Percentiles rank a stretch among this genome's conserved stretches.
Conservation (phyloP, 2,797 vertebrate species). For the Aldrovandia affinis region DNA sequence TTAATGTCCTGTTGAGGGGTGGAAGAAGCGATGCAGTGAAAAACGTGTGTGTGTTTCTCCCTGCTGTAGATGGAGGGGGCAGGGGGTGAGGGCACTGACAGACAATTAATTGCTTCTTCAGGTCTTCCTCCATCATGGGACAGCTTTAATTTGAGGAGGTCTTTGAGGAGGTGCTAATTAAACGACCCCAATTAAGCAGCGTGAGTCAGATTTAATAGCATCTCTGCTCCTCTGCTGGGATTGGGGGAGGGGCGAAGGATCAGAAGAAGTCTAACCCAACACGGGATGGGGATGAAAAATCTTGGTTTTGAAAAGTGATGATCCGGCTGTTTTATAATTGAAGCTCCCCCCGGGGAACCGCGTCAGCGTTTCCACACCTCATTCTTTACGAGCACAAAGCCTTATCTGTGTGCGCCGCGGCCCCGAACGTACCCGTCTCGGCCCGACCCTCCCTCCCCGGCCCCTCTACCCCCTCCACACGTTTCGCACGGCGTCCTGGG, state of each 20-base stretch:
- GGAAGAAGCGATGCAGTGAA: conserved; percentile 43
- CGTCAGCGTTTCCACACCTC: conserved; percentile 20
- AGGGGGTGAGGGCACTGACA: conserved; percentile 32
- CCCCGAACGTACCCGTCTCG: background rate
- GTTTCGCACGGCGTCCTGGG: background rate
- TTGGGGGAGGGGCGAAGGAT: background rate
- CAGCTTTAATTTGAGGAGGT: conserved; percentile 31
- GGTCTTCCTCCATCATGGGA: conserved; percentile 32
- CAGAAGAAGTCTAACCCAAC: background rate
- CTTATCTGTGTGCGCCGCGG: background rate
- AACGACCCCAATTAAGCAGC: conserved; percentile 3
- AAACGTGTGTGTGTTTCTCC: conserved; percentile 57
- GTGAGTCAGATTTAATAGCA: conserved; percentile 27
- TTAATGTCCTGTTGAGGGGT: conserved; percentile 40
- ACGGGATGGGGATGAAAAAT: background rate
- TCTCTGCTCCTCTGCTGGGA: conserved; percentile 15
- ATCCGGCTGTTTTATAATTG: background rate
- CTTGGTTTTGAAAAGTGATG: background rate
- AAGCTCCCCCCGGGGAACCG: background rate
- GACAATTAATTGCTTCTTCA: conserved; percentile 34
- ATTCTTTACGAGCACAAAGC: conserved; percentile 31
- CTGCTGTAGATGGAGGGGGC: conserved; percentile 53
- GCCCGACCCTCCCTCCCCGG: background rate
- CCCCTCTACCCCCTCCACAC: background rate
- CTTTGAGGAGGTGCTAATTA: conserved; percentile 39